Conservation (phyloP, 2,797 vertebrate genomes). For the Chrysocyon brachyurus region DNA sequence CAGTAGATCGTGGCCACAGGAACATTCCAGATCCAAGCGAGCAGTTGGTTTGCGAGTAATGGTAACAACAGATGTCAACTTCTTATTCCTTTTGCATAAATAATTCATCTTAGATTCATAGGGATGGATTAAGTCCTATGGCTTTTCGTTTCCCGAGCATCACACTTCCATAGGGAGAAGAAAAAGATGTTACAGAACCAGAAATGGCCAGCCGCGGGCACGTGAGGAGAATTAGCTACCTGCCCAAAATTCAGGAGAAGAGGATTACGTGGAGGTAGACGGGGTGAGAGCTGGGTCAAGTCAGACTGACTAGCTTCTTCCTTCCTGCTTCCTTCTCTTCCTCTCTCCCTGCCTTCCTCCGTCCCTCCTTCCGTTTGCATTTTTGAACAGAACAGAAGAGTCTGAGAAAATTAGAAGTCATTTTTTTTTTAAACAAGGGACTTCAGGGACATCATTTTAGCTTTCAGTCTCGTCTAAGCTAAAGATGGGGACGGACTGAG, state of each 20-base stretch:
- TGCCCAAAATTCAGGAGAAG: neutral
- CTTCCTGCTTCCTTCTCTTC: neutral
- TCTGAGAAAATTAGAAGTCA: neutral
- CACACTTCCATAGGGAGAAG: neutral
- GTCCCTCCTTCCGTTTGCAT: neutral
- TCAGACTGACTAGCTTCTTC: neutral
- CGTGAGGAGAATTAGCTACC: neutral
- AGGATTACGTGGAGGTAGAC: neutral
- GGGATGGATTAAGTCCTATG: neutral
- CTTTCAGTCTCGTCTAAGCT: neutral
- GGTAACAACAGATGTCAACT: neutral
- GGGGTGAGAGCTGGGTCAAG: neutral
- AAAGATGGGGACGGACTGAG: neutral
- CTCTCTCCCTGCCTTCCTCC: too few species aligned
- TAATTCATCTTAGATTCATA: neutral
- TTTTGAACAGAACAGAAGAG: neutral
- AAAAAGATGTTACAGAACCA: neutral
- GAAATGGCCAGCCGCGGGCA: neutral
- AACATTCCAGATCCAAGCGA: neutral
- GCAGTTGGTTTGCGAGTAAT: neutral
- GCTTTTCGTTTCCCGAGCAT: constrained; percentile 61
- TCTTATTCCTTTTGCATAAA: neutral
- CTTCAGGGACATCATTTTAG: neutral
- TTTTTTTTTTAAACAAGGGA: neutral
- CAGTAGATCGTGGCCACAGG: neutral